Conservation (phyloP, 53 echinoderm and acorn worm genomes). For the Crossaster papposus region DNA sequence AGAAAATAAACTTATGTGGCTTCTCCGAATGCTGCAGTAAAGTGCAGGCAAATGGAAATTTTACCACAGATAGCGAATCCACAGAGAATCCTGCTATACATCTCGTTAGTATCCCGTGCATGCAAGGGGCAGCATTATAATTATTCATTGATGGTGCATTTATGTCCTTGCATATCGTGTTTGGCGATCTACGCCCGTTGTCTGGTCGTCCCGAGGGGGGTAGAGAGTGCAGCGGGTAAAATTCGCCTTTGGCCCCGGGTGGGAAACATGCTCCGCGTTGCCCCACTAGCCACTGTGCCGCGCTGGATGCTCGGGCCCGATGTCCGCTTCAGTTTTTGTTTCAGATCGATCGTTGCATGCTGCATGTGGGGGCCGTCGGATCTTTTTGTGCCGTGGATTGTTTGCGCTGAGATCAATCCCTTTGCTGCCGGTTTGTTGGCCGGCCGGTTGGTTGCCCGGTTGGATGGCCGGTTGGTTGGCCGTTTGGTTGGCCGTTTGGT, state of each 20-base stretch:
- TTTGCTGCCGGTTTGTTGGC: neutral
- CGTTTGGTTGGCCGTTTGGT: neutral
- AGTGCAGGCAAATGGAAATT: slow-evolving; percentile 6
- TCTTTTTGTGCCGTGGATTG: neutral
- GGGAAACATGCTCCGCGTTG: slow-evolving; percentile 47
- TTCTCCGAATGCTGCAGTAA: neutral
- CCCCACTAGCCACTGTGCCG: slow-evolving; percentile 16
- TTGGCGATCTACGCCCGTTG: slow-evolving; percentile 59
- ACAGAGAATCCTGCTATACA: neutral
- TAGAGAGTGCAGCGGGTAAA: slow-evolving; percentile 43
- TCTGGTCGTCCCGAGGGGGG: slow-evolving; percentile 53
- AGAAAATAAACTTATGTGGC: no score
- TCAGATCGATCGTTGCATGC: slow-evolving; percentile 46
- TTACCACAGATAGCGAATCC: neutral
- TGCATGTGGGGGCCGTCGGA: neutral
- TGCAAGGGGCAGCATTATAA: slow-evolving; percentile 41
- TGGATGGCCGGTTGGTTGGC: neutral
- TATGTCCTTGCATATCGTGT: slow-evolving; percentile 61
- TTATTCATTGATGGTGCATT: slow-evolving; percentile 63
- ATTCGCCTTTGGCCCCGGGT: slow-evolving; percentile 61
- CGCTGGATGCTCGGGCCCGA: neutral
- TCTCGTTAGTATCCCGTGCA: slow-evolving; percentile 31
- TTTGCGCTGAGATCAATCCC: neutral
- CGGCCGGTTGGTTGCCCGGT: neutral
- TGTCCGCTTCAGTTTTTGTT: slow-evolving; percentile 61